Base-by-base conservation (phyloP, 2,113 vertebrate genomes). In the Mirounga angustirostris region DNA sequence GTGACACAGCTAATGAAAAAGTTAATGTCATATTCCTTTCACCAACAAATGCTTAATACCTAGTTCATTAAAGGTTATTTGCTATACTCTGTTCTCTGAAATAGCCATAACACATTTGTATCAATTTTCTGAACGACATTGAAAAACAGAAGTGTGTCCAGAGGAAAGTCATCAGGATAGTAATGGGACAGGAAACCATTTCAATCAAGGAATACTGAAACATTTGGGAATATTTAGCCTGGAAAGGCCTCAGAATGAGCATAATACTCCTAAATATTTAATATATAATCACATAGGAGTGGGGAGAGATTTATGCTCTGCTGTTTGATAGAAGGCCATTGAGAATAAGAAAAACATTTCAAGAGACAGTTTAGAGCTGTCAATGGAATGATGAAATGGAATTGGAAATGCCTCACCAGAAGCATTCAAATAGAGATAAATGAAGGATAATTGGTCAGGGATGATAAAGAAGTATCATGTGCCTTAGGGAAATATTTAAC, bases 211-310 rank as follows among this genome's bases (percentile, higher is more conserved):
- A 80, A 40, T 28, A 74, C 19, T 67, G 82, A 84, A 93, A 89
- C n/a, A 18, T 69, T 54, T 69, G 71, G 78, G 40, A 82, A 88
- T 91, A 50, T 63, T 95, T 79, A 95, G 43, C 82, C 87, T 56
- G 24, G n/a, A 94, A 76, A 95, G 67, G 28, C 71, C 82, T 76
- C 87, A 54, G 12, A 28, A 63, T 36, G 22, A 82, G 50, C 88
- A 92, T 73, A 67, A 73, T 74, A 43, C 2, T 52, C 26, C 59
- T 95, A 71, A 52, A 73, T 82, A 83, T 83, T 63, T 94, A 73
- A 40, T 11, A 36, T n/a, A 52, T 81, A 82, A 63, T 74, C 33
- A 54, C 43, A 54, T 18, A 33, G 56, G 74, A 89, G 79, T 33
- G 33, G 81, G 65, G 52, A 61, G 67, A 89, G 86, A 74, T 82